Evolutionary conservation across 1,140 invertebrate genomes (phyloP), one percentile per base, ranked within the genome.

Genomic region (Calliphora vicina): DNA sequence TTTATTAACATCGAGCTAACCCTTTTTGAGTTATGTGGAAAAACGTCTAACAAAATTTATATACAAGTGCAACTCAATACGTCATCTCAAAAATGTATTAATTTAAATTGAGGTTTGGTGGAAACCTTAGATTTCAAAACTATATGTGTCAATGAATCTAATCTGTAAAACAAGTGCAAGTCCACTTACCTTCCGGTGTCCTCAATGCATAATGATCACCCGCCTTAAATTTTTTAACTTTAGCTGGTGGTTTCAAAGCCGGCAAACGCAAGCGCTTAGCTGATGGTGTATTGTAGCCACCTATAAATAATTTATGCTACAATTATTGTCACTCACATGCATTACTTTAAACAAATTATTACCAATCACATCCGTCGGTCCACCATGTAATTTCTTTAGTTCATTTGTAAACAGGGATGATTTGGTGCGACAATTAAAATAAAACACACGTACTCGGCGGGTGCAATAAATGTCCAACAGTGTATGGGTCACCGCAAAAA

Each of bases 131-230:
- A n/a, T n/a, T n/a, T n/a, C n/a, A n/a, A n/a, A n/a, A n/a, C n/a
- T n/a, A n/a, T n/a, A n/a, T n/a, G n/a, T n/a, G n/a, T n/a, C n/a
- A n/a, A n/a, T n/a, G n/a, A n/a, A n/a, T n/a, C n/a, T n/a, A n/a
- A n/a, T n/a, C n/a, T n/a, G n/a, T n/a, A n/a, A n/a, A n/a, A n/a
- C n/a, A n/a, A n/a, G n/a, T n/a, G n/a, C n/a, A n/a, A n/a, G n/a
- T 35, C 43, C 27, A 81, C 84, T 57, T 78, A 89, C 89, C 89
- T 84, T 88, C 86, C 12, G 88, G 86, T 9, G 88, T 89, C 15
- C 89, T 85, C 13, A 90, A 50, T 0, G 85, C 86, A 84, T 88
- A 88, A 73, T 88, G 88, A 87, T 90, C 89, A 20, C 87, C 89
- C 0, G 87, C 83, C 5, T 83, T 84, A 43, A 90, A 90, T 76